Percentiles rank a stretch among this genome's conserved stretches.
phyloP scores from a whole-genome alignment of 2,888 invertebrate genomes.

The Melieria crassipennis region DNA sequence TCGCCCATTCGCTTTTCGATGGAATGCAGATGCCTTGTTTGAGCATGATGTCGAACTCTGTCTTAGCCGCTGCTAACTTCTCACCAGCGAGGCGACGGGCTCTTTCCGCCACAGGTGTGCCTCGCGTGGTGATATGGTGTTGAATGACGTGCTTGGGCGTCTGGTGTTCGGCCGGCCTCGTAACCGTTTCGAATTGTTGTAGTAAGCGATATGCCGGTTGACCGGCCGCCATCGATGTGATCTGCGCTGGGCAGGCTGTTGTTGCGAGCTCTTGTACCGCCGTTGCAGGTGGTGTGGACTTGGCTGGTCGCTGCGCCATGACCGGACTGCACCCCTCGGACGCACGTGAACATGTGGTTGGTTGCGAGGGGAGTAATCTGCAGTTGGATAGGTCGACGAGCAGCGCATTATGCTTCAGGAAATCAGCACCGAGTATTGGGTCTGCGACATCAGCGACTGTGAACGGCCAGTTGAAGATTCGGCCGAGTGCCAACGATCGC shows the following conservation, averaged over 20 bases:
- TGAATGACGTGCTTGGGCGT: slow-evolving; percentile 13
- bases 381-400: slow-evolving; percentile 32
- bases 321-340: not conserved
- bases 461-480: slow-evolving; percentile 41
- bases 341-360: not conserved
- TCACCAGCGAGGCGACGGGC: slow-evolving; percentile 18
- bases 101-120: slow-evolving; percentile 29
- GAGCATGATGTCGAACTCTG: slow-evolving; percentile 38
- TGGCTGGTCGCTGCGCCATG: not conserved
- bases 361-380: not conserved
- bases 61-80: slow-evolving; percentile 36
- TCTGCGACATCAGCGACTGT: slow-evolving; percentile 41
- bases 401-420: slow-evolving; percentile 32
- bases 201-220: too few species aligned
- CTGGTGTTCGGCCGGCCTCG: not conserved
- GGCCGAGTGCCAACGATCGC: slow-evolving; percentile 15
- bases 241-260: too few species aligned
- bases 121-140: slow-evolving; percentile 35
- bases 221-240: too few species aligned
- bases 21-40: slow-evolving; percentile 36
- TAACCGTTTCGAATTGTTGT: too few species aligned
- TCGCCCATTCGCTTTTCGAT: slow-evolving; percentile 39
- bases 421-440: slow-evolving; percentile 45
- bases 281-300: slow-evolving; percentile 6
- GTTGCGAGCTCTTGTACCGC: not conserved